These are phyloP conservation scores for Glaucopsyche alexis DNA, from an alignment of 2,888 invertebrate species.

Conservation along the genomic window DNA sequence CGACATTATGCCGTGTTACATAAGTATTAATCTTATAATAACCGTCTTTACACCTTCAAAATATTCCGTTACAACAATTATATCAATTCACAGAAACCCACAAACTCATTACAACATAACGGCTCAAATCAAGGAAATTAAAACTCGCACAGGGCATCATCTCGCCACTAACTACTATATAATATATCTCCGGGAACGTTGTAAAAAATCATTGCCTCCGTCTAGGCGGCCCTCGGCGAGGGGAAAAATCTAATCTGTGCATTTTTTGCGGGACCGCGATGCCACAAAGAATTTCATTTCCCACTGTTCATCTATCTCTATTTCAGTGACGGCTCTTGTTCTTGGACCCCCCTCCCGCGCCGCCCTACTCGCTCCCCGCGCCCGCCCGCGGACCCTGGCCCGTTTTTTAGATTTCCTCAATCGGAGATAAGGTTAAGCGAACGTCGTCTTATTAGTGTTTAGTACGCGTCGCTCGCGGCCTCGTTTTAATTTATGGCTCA, in stretches of 20 bases:
- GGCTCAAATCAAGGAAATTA: constrained; percentile 74
- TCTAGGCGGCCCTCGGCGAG: constrained; percentile 69
- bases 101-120: constrained; percentile 28
- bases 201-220: constrained; percentile 80
- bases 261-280: constrained; percentile 81
- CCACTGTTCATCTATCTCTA: constrained; percentile 81
- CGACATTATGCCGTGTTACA: too few species aligned
- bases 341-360: constrained; percentile 58
- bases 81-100: neutral
- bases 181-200: constrained; percentile 73
- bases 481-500: constrained; percentile 61
- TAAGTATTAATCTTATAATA: too few species aligned
- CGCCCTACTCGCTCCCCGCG: constrained; percentile 48
- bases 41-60: too few species aligned
- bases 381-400: constrained; percentile 49
- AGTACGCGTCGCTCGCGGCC: constrained; percentile 63
- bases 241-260: constrained; percentile 81
- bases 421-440: constrained; percentile 78
- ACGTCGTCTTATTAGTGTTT: constrained; percentile 73
- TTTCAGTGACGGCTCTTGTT: constrained; percentile 80
- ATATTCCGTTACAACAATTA: neutral
- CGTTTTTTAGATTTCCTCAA: constrained; percentile 78
- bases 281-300: constrained; percentile 82
- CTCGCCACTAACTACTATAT: constrained; percentile 77
- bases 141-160: constrained; percentile 77